phyloP scores from a whole-genome alignment of 2,113 vertebrate species.

The Empidonax alnorum region DNA sequence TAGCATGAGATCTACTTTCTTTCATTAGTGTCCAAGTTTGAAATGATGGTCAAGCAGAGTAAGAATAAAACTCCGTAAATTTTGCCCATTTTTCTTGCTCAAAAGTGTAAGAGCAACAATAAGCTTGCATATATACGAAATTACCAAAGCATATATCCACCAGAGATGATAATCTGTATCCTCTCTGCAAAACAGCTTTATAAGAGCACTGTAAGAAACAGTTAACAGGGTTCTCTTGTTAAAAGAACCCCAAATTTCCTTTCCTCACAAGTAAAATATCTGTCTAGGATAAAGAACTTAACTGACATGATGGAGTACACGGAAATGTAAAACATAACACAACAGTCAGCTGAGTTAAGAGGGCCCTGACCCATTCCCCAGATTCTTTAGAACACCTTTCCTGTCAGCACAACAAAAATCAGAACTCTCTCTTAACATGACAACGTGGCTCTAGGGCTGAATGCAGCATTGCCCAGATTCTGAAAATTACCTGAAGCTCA shows the following conservation, averaged over 20 bases:
- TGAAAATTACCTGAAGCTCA: not conserved
- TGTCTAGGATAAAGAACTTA: not conserved
- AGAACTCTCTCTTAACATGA: not conserved
- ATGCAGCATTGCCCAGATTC: not conserved
- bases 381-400: not conserved
- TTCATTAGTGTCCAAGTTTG: not conserved
- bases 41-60: not conserved
- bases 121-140: not conserved
- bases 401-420: not conserved
- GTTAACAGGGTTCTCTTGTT: not conserved
- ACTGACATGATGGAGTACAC: not conserved
- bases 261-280: not conserved
- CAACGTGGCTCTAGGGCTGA: not conserved
- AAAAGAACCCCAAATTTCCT: not conserved
- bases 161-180: not conserved
- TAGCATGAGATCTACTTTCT: not conserved
- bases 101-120: not conserved
- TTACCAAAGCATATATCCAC: not conserved
- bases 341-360: not conserved
- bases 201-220: not conserved
- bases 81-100: not conserved
- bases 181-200: not conserved
- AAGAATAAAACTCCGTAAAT: not conserved
- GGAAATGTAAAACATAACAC: not conserved
- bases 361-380: not conserved